Evolutionary conservation across 2,888 invertebrate genomes (phyloP), one percentile per base, ranked within the genome.

Genomic region (Drosophila melanosoma): DNA sequence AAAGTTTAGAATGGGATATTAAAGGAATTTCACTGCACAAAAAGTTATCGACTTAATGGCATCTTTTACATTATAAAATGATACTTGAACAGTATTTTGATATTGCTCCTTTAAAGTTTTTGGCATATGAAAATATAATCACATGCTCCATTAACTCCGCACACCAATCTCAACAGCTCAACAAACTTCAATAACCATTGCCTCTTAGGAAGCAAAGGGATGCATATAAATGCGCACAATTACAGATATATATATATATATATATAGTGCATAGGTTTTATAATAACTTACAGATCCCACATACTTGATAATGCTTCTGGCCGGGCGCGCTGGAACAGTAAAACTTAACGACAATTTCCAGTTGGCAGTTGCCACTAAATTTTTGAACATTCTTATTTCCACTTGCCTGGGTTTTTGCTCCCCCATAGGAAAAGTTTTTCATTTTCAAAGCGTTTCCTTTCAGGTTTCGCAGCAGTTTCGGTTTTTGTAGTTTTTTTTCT

Each of bases 381-480:
- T 76, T 83, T 87, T 80, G 68, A 87, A 80, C 74, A 74, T 62
- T 69, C 66, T 69, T 73, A 64, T 66, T 77, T 76, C 59, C 71
- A 69, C 69, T 74, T 63, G 67, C 58, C 74, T 70, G 59, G 20
- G 40, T 65, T 75, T 60, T 20, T 17, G n/a, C 29, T 57, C 29
- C 23, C 35, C 17, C 15, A 7, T 23, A n/a, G 38, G 42, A 61
- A 64, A 76, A 76, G 66, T 79, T 79, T 79, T 67, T 49, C 67
- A 57, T 72, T 79, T 76, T 76, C 56, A 79, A 69, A 74, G 66
- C 58, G 51, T 66, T 66, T 79, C 33, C 54, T 61, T 54, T 51
- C 26, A 38, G 56, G 26, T 56, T 38, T n/a, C 38, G 26, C 36
- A 53, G 51, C 61, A 52, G 67, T 56, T 38, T 26, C 36, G 26